Evolutionary conservation across 1,140 invertebrate genomes (phyloP).

Genomic region (Drosophila tristis): DNA sequence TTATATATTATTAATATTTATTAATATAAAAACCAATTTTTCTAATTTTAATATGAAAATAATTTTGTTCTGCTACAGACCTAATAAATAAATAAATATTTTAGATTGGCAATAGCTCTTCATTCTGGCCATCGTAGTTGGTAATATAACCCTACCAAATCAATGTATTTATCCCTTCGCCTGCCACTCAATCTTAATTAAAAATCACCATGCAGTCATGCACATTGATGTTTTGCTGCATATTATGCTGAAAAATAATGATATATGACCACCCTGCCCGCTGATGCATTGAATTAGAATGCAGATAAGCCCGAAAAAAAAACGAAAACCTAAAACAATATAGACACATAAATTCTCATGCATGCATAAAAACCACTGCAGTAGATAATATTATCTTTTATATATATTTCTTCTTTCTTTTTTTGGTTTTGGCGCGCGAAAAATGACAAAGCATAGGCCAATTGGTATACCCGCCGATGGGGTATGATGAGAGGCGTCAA

Average conservation of each 20-base stretch:
- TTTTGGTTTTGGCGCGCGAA: slow-evolving; percentile 23
- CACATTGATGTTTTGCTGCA: too few species aligned
- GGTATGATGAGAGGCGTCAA: slow-evolving; percentile 60
- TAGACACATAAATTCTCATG: slow-evolving; percentile 37
- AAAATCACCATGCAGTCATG: too few species aligned
- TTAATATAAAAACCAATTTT: too few species aligned
- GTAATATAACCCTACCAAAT: too few species aligned
- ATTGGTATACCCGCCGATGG: slow-evolving; percentile 19
- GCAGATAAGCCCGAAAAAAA: slow-evolving; percentile 42
- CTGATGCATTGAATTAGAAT: slow-evolving; percentile 50
- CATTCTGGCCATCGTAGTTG: too few species aligned
- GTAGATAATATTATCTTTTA: slow-evolving; percentile 14
- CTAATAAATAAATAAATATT: too few species aligned
- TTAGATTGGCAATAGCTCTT: too few species aligned
- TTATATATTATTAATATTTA: too few species aligned
- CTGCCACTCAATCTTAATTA: too few species aligned
- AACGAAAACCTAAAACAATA: slow-evolving; percentile 23
- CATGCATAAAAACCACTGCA: slow-evolving; percentile 44
- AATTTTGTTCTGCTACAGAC: too few species aligned
- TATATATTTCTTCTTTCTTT: slow-evolving; percentile 15
- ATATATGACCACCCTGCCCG: slow-evolving; percentile 9
- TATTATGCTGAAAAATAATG: background rate
- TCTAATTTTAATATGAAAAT: too few species aligned
- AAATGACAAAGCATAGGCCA: slow-evolving; percentile 52
- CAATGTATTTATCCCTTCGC: too few species aligned